Evolutionary conservation across 2,113 vertebrate genomes (phyloP).

Genomic region (Nibea albiflora): DNA sequence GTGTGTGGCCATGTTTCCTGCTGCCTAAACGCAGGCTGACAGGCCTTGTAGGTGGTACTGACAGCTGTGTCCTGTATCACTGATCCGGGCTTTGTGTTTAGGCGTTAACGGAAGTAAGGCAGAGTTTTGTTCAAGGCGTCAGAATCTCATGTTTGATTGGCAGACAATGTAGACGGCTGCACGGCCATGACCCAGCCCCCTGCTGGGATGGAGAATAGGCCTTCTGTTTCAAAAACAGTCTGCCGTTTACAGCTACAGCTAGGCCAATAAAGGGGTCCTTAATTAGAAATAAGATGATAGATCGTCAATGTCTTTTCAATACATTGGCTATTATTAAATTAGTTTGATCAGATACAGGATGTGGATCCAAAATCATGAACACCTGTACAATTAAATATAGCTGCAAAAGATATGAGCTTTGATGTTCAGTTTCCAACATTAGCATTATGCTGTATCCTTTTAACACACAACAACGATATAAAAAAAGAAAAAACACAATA

Average conservation of each 20-base stretch:
- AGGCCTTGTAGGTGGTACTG: constrained; percentile 19
- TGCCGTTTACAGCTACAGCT: constrained; percentile 18
- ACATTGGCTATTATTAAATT: not conserved
- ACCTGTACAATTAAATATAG: not conserved
- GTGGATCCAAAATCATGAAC: not conserved
- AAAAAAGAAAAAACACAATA: no score
- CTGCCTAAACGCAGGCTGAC: constrained; percentile 29
- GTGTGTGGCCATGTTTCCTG: constrained; percentile 16
- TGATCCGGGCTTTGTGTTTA: constrained; percentile 41
- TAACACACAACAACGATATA: no score
- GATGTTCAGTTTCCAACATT: not conserved
- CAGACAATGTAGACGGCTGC: constrained; percentile 37
- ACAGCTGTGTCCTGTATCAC: constrained; percentile 55
- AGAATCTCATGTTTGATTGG: constrained; percentile 29
- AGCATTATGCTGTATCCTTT: not conserved
- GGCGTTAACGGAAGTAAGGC: constrained; percentile 47
- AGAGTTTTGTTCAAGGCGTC: constrained; percentile 39
- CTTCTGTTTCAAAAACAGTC: constrained; percentile 51
- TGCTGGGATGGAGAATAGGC: constrained; percentile 33
- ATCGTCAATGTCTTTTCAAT: not conserved
- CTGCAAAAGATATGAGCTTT: not conserved
- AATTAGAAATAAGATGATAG: not conserved
- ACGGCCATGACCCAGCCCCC: constrained; percentile 30
- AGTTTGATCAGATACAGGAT: not conserved
- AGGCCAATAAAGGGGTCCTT: not conserved